Conservation (phyloP, 2,888 invertebrate species). For the Unio delphinus region DNA sequence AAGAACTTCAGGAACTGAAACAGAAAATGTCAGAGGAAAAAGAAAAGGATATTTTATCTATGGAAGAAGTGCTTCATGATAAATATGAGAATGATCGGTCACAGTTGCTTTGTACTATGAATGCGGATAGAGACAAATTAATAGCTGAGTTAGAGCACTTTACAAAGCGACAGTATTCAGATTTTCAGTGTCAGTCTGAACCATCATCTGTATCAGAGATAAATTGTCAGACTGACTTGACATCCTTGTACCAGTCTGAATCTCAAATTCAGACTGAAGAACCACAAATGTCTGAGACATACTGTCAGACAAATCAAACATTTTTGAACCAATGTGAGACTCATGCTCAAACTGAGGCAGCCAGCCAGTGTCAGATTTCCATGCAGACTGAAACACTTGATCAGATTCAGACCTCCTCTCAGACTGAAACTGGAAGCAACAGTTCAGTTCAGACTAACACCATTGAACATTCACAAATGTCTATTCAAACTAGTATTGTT, state of each 20-base stretch:
- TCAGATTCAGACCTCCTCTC: conserved; percentile 19
- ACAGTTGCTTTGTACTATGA: conserved; percentile 21
- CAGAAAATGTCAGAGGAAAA: conserved; percentile 30
- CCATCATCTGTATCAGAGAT: conserved; percentile 8
- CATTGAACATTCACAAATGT: conserved; percentile 4
- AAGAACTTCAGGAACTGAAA: conserved; percentile 33
- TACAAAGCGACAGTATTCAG: conserved; percentile 11
- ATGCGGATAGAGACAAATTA: conserved; percentile 56
- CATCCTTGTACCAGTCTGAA: no score
- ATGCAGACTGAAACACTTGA: conserved; percentile 24
- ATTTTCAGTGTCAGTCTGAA: conserved; percentile 18
- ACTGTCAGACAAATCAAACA: conserved; percentile 19
- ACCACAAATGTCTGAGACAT: conserved; percentile 20
- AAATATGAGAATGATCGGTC: conserved; percentile 22
- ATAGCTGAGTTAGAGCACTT: conserved; percentile 16
- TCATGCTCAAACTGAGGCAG: conserved; percentile 21
- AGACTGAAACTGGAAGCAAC: conserved; percentile 22
- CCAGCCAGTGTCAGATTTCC: conserved; percentile 7
- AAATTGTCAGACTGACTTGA: no score
- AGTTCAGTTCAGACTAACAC: conserved; percentile 24
- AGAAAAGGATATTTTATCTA: conserved; percentile 13
- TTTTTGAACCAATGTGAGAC: conserved; percentile 14
- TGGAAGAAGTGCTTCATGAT: conserved; percentile 24
- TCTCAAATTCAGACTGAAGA: conserved; percentile 30
- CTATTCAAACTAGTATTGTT: background rate